Percentiles rank a stretch among this genome's conserved stretches.
These are phyloP conservation scores for Pitta sordida DNA, from an alignment of 2,113 vertebrate species.

Conservation along the genomic window DNA sequence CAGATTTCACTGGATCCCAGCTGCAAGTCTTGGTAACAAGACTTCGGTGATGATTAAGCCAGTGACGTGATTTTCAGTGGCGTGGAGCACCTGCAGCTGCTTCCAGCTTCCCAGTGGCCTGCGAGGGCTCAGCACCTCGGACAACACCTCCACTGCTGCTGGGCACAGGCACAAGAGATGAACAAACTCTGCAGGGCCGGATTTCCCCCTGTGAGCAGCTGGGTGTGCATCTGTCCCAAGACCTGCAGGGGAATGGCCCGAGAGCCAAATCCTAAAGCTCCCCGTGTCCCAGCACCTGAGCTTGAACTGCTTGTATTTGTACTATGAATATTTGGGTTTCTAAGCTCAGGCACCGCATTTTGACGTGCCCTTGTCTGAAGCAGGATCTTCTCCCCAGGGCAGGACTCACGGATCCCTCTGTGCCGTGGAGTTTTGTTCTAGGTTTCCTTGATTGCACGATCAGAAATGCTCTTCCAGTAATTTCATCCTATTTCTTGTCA, in stretches of 20 bases:
- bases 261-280: not conserved
- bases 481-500: not conserved
- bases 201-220: accelerated
- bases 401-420: not conserved
- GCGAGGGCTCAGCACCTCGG: slow-evolving; percentile 56
- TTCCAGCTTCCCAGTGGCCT: not conserved
- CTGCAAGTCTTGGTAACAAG: not conserved
- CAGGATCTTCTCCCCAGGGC: not conserved
- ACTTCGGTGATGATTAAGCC: slow-evolving; percentile 30
- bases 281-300: not conserved
- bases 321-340: not conserved
- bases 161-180: accelerated
- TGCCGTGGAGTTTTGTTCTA: not conserved
- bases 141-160: not conserved
- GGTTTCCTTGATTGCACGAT: not conserved
- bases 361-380: not conserved
- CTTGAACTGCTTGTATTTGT: not conserved
- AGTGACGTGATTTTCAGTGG: not conserved
- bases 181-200: accelerated
- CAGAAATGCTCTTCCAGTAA: slow-evolving; percentile 6
- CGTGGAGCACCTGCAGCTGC: not conserved
- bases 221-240: not conserved
- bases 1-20: slow-evolving; percentile 27
- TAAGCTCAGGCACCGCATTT: not conserved
- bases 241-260: not conserved